Evolutionary conservation across 23 tunicate genomes (phyloP).

Genomic region (Clavelina lepadiformis): DNA sequence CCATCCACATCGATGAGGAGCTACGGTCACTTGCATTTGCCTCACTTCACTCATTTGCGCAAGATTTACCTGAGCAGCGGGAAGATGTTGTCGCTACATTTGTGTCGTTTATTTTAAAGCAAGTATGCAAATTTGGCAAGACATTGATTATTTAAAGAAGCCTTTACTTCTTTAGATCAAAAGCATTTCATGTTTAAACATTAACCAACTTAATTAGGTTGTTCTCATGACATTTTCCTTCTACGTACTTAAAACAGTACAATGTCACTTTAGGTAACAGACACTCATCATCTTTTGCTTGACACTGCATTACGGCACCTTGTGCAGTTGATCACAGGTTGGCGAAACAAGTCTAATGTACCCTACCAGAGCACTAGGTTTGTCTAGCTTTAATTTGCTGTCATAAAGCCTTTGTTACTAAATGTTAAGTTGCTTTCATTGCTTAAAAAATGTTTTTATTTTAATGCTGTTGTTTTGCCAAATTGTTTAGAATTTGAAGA

Average conservation of each 20-base stretch:
- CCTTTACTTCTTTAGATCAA: no score
- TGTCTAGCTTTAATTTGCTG: neutral
- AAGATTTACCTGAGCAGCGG: constrained; percentile 50
- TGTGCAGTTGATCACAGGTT: constrained; percentile 52
- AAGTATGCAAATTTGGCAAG: constrained; percentile 41
- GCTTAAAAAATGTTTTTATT: no score
- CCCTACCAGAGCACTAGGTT: constrained; percentile 9
- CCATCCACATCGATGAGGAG: constrained; percentile 88
- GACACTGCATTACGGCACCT: constrained; percentile 47
- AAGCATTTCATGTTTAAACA: no score
- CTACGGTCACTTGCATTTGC: constrained; percentile 49
- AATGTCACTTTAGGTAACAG: constrained; percentile 62
- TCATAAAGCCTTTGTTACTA: no score
- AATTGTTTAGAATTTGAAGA: no score
- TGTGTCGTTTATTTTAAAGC: constrained; percentile 66
- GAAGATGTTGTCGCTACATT: constrained; percentile 79
- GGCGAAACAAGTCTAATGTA: constrained; percentile 53
- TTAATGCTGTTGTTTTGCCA: no score
- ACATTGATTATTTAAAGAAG: no score
- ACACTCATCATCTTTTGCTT: constrained; percentile 42
- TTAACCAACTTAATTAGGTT: no score
- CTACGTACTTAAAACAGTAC: no score
- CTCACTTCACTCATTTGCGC: constrained; percentile 50
- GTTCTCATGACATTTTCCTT: no score
- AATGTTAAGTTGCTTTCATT: no score